A percentile compares a stretch with the other conserved stretches of the same genome.
phyloP scores from a whole-genome alignment of 2,797 vertebrate species.

The Etheostoma nigrum region DNA sequence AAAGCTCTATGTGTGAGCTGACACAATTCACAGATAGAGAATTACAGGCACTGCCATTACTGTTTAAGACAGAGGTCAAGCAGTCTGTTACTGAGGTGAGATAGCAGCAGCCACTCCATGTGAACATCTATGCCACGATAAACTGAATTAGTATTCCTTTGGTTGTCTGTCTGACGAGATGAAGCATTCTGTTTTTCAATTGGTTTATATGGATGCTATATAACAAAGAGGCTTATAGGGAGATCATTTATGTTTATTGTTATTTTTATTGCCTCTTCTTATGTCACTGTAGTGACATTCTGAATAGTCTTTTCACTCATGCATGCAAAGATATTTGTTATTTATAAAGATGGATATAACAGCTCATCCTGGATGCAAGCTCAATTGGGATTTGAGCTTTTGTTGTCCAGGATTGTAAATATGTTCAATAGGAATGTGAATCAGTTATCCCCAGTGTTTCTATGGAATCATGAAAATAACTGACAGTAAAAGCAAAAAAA shows the following conservation, averaged over 20 bases:
- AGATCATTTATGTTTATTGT: constrained; percentile 47
- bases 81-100: constrained; percentile 36
- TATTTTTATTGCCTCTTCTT: constrained; percentile 44
- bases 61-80: constrained; percentile 71
- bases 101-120: constrained; percentile 38
- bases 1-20: constrained; percentile 62
- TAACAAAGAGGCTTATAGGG: constrained; percentile 48
- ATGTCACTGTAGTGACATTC: constrained; percentile 57
- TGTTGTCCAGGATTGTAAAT: constrained; percentile 57
- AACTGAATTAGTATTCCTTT: constrained; percentile 53
- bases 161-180: constrained; percentile 39
- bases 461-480: constrained; percentile 49
- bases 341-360: constrained; percentile 60
- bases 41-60: constrained; percentile 64
- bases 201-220: constrained; percentile 30
- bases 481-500: constrained; percentile 35
- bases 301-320: constrained; percentile 39
- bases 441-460: constrained; percentile 43
- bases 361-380: constrained; percentile 52
- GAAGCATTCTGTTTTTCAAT: constrained; percentile 33
- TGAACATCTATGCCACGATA: constrained; percentile 40
- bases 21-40: constrained; percentile 64
- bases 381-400: constrained; percentile 50
- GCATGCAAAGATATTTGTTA: constrained; percentile 47
- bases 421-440: constrained; percentile 56